Base-by-base conservation (phyloP, 2,113 vertebrate species). In the Amphiprion ocellaris region DNA sequence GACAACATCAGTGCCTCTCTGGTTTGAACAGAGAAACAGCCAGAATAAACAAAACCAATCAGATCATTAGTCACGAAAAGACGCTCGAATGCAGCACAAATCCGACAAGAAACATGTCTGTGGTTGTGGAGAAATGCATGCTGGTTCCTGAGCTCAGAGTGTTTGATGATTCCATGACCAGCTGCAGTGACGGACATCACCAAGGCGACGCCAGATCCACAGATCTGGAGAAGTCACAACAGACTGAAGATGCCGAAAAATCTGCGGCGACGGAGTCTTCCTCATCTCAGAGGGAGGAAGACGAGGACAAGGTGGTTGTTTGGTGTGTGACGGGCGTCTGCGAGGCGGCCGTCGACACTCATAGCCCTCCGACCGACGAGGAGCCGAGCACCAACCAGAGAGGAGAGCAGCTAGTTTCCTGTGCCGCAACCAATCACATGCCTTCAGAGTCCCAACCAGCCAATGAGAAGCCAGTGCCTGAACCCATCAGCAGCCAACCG, bases 61-160 rank as follows among this genome's bases (percentile, higher is more conserved):
- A 0, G 21, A 41, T 28, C 4, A 10, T 5, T 7, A 3, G 1
- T 24, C 28, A 37, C 5, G 46, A 58, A 0, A n/a, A 63, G 9
- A 39, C 15, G 1, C 5, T 10, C 0, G 21, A 60, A 2, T 24
- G 0, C 1, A 21, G 1, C n/a, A 4, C 54, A 1, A 12, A 15
- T 4, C 0, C 33, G 0, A 12, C 41, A 10, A 30, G 28, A 10
- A 47, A 47, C 49, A 61, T 97, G 89, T 88, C 89, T 1, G 92
- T 96, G 49, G 89, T 89, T 21, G 46, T 97, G n/a, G 90, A 96
- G 74, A 94, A 92, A 68, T 90, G 50, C 2, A 93, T 93, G 1
- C 84, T 96, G 80, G 95, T 97, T 70, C 93, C 96, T 4, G 94
- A 94, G 10, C 89, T 96, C 19, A 80, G 89, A 21, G 94, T 83